Evolutionary conservation across 2,888 invertebrate genomes (phyloP), one percentile per base, ranked within the genome.

Genomic region (Diarsia brunnea): DNA sequence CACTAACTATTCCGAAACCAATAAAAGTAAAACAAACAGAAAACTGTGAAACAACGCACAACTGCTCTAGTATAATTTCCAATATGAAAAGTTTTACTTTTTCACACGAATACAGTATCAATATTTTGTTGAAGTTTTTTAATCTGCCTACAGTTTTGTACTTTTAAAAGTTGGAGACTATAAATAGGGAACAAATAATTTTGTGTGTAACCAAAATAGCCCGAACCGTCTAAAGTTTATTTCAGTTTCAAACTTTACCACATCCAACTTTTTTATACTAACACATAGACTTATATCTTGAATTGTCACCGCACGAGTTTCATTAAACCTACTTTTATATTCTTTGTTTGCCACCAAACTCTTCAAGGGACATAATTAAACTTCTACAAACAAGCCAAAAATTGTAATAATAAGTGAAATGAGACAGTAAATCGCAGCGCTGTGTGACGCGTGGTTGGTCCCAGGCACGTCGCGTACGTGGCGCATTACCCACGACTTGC

Each of bases 401-500:
- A 79, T 68, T 69, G 27, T 74, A 27, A 76, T 67, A 84, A 80
- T 71, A 80, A 74, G 60, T 84, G 71, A 69, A 69, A 82, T 84
- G 71, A 84, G 79, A 69, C 69, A 80, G 75, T 75, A 80, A 84
- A 80, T 84, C 75, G 51, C 58, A 75, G 70, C 75, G 21, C 31
- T 47, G 47, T 47, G 84, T n/a, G 51, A 67, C 75, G 58, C 71
- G 76, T 58, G 69, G 38, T 10, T 31, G 73, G 65, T 51, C 47
- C 73, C 67, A 19, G 84, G 67, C 87, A 86, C 87, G 87, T 82
- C 51, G 31, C 16, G 14, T 64, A 74, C 76, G 84, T 58, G 85
- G 67, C 85, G 70, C 72, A 67, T 63, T 70, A 75, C 80, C 69
- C 84, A 70, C 77, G 83, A 72, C 79, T 79, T 65, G 79, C 63